phyloP scores from a whole-genome alignment of 2,888 invertebrate species.

The Lamellibrachia columna region DNA sequence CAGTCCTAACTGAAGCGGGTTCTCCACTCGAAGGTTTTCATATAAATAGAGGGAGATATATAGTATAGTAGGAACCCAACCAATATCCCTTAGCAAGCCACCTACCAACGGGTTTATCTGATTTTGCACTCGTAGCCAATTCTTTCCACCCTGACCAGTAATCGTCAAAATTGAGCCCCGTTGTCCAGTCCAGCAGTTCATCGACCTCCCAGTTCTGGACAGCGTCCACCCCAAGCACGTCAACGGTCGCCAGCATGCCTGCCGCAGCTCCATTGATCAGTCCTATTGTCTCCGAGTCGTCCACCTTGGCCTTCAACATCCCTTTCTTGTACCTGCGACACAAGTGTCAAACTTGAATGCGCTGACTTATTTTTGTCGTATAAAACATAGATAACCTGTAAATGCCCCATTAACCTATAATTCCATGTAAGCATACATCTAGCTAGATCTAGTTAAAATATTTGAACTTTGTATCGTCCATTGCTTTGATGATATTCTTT shows the following conservation, averaged over 20 bases:
- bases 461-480: no score
- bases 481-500: no score
- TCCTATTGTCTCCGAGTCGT: slow-evolving; percentile 58
- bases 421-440: no score
- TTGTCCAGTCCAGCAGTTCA: slow-evolving; percentile 65
- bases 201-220: slow-evolving; percentile 66
- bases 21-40: no score
- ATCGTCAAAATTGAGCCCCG: slow-evolving; percentile 65
- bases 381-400: no score
- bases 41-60: no score
- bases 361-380: no score
- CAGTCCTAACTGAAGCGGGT: no score
- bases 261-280: slow-evolving; percentile 64
- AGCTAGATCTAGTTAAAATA: no score
- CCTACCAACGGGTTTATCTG: not conserved
- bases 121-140: slow-evolving; percentile 54
- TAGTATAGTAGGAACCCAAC: not conserved
- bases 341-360: no score
- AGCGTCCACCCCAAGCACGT: slow-evolving; percentile 54
- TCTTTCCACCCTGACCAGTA: slow-evolving; percentile 59
- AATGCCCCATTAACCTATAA: no score
- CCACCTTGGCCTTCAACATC: slow-evolving; percentile 59
- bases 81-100: not conserved
- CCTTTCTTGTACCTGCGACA: slow-evolving; percentile 60
- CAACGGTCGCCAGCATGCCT: slow-evolving; percentile 63